phyloP scores from a whole-genome alignment of 2,797 vertebrate species.

The Liasis olivaceus region DNA sequence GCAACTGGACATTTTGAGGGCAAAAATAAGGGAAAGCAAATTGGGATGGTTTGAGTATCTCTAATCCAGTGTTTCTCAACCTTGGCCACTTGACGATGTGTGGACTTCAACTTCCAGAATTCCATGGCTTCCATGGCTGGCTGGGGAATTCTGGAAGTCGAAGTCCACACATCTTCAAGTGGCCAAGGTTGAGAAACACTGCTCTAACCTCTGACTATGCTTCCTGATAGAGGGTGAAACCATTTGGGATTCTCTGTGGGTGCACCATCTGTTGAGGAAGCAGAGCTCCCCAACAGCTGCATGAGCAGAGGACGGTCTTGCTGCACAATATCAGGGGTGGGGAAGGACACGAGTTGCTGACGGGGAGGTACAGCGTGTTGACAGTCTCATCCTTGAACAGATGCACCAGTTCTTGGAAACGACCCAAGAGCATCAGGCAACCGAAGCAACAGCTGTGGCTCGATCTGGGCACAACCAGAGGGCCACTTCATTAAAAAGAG shows the following conservation, averaged over 20 bases:
- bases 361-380: not conserved
- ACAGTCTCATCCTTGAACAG: not conserved
- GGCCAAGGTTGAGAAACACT: too few species aligned
- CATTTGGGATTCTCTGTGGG: constrained; percentile 20
- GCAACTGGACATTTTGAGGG: not conserved
- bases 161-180: not conserved
- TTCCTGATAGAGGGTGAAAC: not conserved
- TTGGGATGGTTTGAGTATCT: not conserved
- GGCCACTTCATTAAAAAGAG: too few species aligned
- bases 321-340: not conserved
- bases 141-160: not conserved
- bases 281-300: constrained; percentile 35
- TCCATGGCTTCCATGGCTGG: too few species aligned
- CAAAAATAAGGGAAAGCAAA: not conserved
- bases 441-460: constrained; percentile 40
- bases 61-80: too few species aligned
- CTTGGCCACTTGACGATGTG: too few species aligned
- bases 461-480: not conserved
- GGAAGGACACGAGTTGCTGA: too few species aligned
- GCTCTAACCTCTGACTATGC: not conserved
- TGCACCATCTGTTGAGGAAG: constrained; percentile 30
- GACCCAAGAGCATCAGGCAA: constrained; percentile 27
- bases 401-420: constrained; percentile 12
- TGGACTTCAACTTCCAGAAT: too few species aligned
- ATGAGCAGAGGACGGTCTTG: not conserved